phyloP scores from a whole-genome alignment of 2,888 invertebrate species.

The Heliconius ethilla region DNA sequence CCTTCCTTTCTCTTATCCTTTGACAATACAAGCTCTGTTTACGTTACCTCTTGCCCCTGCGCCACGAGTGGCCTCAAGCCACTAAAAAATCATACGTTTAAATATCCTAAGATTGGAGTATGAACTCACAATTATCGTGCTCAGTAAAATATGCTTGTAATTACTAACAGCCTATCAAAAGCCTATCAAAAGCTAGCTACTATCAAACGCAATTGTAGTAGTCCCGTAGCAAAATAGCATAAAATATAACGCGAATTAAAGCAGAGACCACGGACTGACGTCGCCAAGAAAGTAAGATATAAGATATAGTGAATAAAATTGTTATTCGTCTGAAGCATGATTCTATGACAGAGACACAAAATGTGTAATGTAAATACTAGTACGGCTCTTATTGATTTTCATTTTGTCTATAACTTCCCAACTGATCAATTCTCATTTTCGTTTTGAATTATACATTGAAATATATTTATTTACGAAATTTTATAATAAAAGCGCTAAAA shows the following conservation, averaged over 20 bases:
- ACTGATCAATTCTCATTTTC: conserved; percentile 2
- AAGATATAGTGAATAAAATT: not conserved
- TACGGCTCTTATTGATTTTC: not conserved
- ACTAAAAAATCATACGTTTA: not conserved
- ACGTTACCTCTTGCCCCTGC: not conserved
- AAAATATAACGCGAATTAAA: not conserved
- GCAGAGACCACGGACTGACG: not conserved
- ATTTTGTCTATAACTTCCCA: not conserved
- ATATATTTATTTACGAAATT: not conserved
- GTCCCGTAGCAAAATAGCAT: too few species aligned
- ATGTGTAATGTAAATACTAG: not conserved
- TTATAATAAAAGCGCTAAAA: not conserved
- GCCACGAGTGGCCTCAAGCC: not conserved
- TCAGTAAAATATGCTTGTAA: not conserved
- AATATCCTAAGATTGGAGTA: not conserved
- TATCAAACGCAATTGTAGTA: not conserved
- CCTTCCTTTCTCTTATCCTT: too few species aligned
- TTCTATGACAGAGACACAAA: conserved; percentile 4
- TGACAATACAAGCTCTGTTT: too few species aligned
- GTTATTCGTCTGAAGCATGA: not conserved
- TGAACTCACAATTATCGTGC: not conserved
- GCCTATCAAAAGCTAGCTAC: too few species aligned
- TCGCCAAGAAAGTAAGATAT: not conserved
- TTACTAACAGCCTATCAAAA: not conserved
- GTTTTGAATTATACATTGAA: not conserved